Base-by-base conservation (phyloP, 2,113 vertebrate genomes). In the Nematolebias whitei region DNA sequence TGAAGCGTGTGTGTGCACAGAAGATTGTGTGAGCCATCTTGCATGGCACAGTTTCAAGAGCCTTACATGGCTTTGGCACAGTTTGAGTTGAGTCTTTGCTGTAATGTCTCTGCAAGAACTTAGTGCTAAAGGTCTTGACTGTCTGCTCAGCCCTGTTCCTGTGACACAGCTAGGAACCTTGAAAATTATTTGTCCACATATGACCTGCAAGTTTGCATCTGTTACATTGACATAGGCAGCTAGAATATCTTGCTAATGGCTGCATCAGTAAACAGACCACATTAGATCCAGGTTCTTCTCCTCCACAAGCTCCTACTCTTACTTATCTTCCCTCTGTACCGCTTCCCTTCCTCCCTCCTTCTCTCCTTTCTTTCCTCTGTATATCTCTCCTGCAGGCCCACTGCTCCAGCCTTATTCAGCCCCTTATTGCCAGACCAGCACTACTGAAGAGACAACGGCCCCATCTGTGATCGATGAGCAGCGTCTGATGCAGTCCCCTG, bases 261-360 rank as follows among this genome's bases (percentile, higher is more conserved):
- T 87, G 86, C 87, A 89, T 89, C 85, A 78, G 81, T 86, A 87
- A 89, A 82, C 76, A 80, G 84, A 88, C 81, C 85, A 83, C 80
- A 82, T 5, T 11, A 39, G 78, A 83, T 85, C 83, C 74, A 79
- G 85, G 74, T 68, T 78, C 56, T 14, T 12, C 52, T 72, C 81
- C 77, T 71, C 74, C 66, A 35, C 32, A 35, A 53, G 76, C 77
- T 76, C 80, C 76, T 68, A 82, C 77, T 69, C 79, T 82, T 90
- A 83, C 89, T 87, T 89, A 89, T 80, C 80, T 84, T 71, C 76
- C 44, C 63, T 73, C 63, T 0, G 1, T 49, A 15, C 62, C 60
- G 77, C 62, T 70, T 23, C 9, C 58, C 53, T 57, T 40, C 54
- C 49, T 43, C 32, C 57, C 56, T 57, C 57, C 60, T 68, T 50